Conservation (phyloP, 2,797 vertebrate species). For the Echiichthys vipera region DNA sequence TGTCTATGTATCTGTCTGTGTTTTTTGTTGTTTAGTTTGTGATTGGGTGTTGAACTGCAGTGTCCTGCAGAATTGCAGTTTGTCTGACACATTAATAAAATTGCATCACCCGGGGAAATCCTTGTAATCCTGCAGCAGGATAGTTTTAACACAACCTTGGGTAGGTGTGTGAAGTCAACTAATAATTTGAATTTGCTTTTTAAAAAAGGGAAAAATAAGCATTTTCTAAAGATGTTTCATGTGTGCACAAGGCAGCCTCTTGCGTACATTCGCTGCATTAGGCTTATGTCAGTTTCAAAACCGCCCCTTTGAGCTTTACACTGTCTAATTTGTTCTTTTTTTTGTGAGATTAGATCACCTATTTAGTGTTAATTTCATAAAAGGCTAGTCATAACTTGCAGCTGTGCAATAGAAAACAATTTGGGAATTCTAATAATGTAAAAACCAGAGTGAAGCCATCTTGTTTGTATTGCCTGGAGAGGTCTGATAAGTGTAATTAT, state of each 20-base stretch:
- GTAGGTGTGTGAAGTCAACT: neutral
- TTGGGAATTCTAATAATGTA: constrained; percentile 50
- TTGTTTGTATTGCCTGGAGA: constrained; percentile 26
- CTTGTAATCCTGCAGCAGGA: neutral
- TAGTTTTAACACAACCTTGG: neutral
- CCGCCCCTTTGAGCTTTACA: constrained; percentile 3
- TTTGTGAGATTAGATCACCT: constrained; percentile 34
- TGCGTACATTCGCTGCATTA: constrained; percentile 1
- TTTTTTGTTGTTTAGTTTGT: constrained; percentile 16
- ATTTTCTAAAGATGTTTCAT: neutral
- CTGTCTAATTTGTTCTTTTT: constrained; percentile 29
- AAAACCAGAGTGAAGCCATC: constrained; percentile 34
- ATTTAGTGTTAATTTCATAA: constrained; percentile 55
- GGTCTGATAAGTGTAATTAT: constrained; percentile 37
- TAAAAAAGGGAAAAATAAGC: neutral
- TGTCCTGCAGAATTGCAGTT: constrained; percentile 15
- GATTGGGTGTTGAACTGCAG: neutral
- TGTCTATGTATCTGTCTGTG: constrained; percentile 31
- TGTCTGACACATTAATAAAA: neutral
- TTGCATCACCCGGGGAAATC: neutral
- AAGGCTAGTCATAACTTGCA: constrained; percentile 50
- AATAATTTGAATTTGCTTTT: neutral
- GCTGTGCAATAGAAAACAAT: constrained; percentile 58
- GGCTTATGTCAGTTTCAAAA: neutral
- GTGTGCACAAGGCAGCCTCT: neutral